Percentiles rank a stretch among this genome's conserved stretches.
Evolutionary conservation across 2,888 invertebrate genomes (phyloP).

Genomic region (Epistrophe grossulariae): DNA sequence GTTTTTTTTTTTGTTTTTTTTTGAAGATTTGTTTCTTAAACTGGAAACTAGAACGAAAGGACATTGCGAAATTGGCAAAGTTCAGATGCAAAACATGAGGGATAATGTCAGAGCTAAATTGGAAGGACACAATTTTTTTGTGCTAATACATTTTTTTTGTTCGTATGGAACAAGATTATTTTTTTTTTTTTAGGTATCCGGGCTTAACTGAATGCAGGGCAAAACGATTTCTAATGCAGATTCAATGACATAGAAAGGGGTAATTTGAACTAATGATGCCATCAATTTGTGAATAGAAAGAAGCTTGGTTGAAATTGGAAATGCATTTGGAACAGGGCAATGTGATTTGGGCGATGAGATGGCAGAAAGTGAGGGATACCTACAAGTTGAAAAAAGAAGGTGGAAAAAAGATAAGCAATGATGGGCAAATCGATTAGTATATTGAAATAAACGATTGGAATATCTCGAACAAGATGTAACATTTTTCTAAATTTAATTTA

Average conservation of each 20-base stretch:
- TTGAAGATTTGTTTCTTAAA: constrained; percentile 8
- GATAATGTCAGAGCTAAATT: constrained; percentile 11
- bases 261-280: constrained; percentile 62
- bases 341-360: background rate
- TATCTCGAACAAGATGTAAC: too few relatives aligned
- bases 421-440: constrained; percentile 10
- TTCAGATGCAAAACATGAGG: constrained; percentile 51
- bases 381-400: background rate
- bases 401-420: background rate
- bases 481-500: too few relatives aligned
- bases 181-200: background rate
- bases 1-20: constrained; percentile 13
- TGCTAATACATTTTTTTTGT: background rate
- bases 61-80: constrained; percentile 33
- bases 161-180: background rate
- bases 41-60: constrained; percentile 21
- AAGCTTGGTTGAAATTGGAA: constrained; percentile 28
- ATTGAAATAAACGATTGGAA: background rate
- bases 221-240: constrained; percentile 74
- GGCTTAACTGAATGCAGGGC: constrained; percentile 63
- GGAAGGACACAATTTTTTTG: constrained; percentile 20
- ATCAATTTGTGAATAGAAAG: constrained; percentile 46
- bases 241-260: constrained; percentile 66
- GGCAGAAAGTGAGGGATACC: background rate
- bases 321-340: constrained; percentile 8